Percentiles rank a stretch among this genome's conserved stretches.
Evolutionary conservation across 2,113 vertebrate species (phyloP).

Genomic region (Trochalopteron elliotii): DNA sequence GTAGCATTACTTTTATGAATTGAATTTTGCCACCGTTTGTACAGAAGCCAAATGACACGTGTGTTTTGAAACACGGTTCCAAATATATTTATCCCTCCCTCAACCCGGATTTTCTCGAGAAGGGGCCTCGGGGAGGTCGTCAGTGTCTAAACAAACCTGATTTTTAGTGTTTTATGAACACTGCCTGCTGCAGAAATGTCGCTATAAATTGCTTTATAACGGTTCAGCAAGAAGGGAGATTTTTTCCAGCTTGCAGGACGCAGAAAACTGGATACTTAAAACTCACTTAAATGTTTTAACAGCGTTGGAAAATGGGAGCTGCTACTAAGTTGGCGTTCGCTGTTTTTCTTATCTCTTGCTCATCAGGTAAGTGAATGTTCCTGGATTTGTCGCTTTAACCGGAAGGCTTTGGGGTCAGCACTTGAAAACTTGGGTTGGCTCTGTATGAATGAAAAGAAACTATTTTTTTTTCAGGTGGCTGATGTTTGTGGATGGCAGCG

Average conservation of each 20-base stretch:
- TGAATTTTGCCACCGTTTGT: slow-evolving; percentile 62
- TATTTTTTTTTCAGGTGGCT: neutral
- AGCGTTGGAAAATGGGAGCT: slow-evolving; percentile 93
- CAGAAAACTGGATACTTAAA: slow-evolving; percentile 72
- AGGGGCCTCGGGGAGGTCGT: neutral
- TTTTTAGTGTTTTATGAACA: slow-evolving; percentile 54
- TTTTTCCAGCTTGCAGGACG: slow-evolving; percentile 69
- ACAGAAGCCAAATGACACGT: slow-evolving; percentile 70
- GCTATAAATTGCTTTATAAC: slow-evolving; percentile 67
- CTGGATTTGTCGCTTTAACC: neutral
- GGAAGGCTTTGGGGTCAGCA: neutral
- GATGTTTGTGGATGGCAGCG: neutral
- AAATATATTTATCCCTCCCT: slow-evolving; percentile 43
- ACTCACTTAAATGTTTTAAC: slow-evolving; percentile 72
- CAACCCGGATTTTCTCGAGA: neutral
- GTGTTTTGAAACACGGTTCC: slow-evolving; percentile 61
- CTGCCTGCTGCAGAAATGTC: slow-evolving; percentile 33
- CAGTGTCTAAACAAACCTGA: neutral
- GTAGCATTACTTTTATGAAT: slow-evolving; percentile 54
- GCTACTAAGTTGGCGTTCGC: slow-evolving; percentile 97
- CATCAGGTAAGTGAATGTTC: slow-evolving; percentile 88
- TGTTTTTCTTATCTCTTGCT: slow-evolving; percentile 98
- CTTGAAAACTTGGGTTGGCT: neutral
- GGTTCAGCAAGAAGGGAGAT: slow-evolving; percentile 67
- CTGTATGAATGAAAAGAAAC: neutral